phyloP scores from a whole-genome alignment of 1,140 invertebrate species.

The Thalassaphorura encarpata region DNA sequence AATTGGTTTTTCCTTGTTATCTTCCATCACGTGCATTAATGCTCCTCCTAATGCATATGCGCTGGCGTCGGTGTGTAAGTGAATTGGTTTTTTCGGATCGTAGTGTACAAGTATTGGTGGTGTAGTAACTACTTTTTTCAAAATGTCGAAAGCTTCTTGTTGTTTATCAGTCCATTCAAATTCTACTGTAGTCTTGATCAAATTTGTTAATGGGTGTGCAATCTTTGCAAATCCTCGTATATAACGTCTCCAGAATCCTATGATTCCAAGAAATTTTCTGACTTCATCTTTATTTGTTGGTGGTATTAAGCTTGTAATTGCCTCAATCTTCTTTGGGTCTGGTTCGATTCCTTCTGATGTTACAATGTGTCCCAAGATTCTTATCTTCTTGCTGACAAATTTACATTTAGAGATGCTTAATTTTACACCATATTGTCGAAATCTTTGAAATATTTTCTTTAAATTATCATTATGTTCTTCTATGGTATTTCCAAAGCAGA shows the following conservation, averaged over 20 bases:
- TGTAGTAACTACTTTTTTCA: slow-evolving; percentile 33
- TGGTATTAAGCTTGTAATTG: slow-evolving; percentile 14
- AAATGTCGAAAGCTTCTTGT: slow-evolving; percentile 1
- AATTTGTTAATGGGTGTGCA: slow-evolving; percentile 16
- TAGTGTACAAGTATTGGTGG: slow-evolving; percentile 27
- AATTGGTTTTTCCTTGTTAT: slow-evolving; percentile 33
- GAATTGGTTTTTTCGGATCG: slow-evolving; percentile 27
- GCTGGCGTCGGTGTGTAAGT: slow-evolving; percentile 1
- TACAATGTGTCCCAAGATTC: slow-evolving; percentile 22
- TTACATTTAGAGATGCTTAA: slow-evolving; percentile 22
- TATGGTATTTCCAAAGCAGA: neutral
- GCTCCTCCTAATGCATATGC: slow-evolving; percentile 22
- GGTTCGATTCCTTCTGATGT: slow-evolving; percentile 10
- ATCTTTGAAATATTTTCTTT: slow-evolving; percentile 19
- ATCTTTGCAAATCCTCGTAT: slow-evolving; percentile 13
- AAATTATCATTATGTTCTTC: neutral
- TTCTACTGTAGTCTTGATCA: slow-evolving; percentile 17
- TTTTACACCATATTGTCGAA: slow-evolving; percentile 21
- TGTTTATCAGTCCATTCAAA: slow-evolving; percentile 9
- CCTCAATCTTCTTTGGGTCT: slow-evolving; percentile 8
- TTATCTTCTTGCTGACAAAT: slow-evolving; percentile 9
- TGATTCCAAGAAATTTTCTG: slow-evolving; percentile 15
- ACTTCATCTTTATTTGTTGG: slow-evolving; percentile 22
- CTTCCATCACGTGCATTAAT: slow-evolving; percentile 24
- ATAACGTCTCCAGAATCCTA: slow-evolving; percentile 20